These are phyloP conservation scores for Ispidina picta DNA, from an alignment of 2,797 vertebrate genomes.

Conservation along the genomic window DNA sequence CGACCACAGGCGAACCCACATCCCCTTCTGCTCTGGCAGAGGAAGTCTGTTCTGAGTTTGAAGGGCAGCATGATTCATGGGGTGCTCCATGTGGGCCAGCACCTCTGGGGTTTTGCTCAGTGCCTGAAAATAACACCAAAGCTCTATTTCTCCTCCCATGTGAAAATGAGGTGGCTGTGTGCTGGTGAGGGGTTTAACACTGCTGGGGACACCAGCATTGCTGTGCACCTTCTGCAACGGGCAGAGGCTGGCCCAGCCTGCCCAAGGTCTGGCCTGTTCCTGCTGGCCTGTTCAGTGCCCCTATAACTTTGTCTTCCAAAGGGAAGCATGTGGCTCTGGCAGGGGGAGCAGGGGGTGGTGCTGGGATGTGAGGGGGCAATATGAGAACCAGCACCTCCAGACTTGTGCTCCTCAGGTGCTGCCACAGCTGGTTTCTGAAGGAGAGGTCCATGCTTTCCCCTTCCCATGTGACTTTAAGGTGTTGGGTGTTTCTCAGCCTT, in stretches of 20 bases:
- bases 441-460: neutral
- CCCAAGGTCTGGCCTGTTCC: neutral
- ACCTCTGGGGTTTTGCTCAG: neutral
- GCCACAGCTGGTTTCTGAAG: neutral
- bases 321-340: neutral
- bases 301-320: neutral
- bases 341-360: neutral
- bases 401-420: neutral
- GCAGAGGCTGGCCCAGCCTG: neutral
- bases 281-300: neutral
- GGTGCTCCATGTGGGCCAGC: fast-evolving
- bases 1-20: neutral
- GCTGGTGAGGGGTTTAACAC: neutral
- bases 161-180: neutral
- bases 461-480: neutral
- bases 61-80: fast-evolving
- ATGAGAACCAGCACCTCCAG: fast-evolving
- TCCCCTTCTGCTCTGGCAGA: neutral
- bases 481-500: neutral
- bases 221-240: neutral
- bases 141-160: neutral
- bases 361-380: fast-evolving
- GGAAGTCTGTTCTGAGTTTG: neutral
- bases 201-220: neutral
- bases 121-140: neutral